These are phyloP conservation scores for Enoplolaimus lenunculus DNA, from an alignment of 2,888 invertebrate species.

Conservation along the genomic window DNA sequence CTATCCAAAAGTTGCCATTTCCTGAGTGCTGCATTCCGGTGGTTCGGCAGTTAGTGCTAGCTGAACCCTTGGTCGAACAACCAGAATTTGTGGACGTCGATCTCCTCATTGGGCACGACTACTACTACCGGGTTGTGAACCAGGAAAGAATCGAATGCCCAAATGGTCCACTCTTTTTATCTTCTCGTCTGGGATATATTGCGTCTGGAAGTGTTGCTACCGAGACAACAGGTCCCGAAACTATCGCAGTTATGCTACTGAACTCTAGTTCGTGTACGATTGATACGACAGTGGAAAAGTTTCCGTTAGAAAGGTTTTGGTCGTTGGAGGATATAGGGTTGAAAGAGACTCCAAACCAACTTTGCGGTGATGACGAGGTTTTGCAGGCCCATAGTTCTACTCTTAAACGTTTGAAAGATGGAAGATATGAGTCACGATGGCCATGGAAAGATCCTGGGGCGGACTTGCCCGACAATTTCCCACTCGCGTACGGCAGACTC, in stretches of 20 bases:
- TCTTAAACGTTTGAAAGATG: neutral
- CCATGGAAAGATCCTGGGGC: constrained; percentile 16
- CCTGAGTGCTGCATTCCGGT: neutral
- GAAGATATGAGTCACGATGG: constrained; percentile 13
- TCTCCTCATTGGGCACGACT: constrained; percentile 5
- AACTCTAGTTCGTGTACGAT: neutral
- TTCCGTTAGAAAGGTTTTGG: constrained; percentile 10
- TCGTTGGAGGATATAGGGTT: constrained; percentile 7
- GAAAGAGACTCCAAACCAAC: neutral
- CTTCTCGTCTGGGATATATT: constrained; percentile 6
- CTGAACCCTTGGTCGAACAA: neutral
- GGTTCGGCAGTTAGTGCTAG: neutral
- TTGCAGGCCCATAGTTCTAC: neutral
- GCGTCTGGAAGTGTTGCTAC: neutral
- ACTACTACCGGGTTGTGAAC: neutral
- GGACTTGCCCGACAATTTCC: constrained; percentile 11
- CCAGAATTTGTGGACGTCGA: constrained; percentile 3
- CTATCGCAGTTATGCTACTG: neutral
- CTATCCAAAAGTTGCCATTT: neutral
- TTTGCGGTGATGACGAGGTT: constrained; percentile 4
- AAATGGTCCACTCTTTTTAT: neutral
- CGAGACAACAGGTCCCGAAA: neutral
- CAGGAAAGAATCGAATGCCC: neutral
- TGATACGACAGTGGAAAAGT: neutral
- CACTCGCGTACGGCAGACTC: constrained; percentile 1